phyloP scores from a whole-genome alignment of 1,140 invertebrate genomes.

The Ceratosolen solmsi region DNA sequence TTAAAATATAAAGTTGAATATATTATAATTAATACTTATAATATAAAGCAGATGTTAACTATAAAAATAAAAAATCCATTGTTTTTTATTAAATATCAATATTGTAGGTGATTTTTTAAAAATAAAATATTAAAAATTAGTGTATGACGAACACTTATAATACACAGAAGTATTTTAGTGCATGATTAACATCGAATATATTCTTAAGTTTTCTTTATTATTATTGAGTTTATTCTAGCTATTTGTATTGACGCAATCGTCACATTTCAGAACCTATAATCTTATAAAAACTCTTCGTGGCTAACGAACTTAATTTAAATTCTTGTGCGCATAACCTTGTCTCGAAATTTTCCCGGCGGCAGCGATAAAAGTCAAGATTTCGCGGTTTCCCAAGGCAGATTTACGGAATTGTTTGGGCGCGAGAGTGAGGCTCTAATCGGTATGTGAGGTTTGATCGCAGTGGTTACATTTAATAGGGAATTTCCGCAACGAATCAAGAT shows the following conservation, averaged over 20 bases:
- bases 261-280: neutral
- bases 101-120: too few relatives aligned
- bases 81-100: too few relatives aligned
- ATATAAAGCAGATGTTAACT: too few relatives aligned
- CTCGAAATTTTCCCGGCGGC: neutral
- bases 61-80: too few relatives aligned
- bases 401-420: neutral
- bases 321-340: neutral
- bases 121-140: too few relatives aligned
- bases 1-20: too few relatives aligned
- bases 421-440: constrained; percentile 8
- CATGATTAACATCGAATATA: too few relatives aligned
- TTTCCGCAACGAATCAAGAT: constrained; percentile 9
- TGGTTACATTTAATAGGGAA: neutral
- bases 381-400: constrained; percentile 5
- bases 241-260: neutral
- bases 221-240: too few relatives aligned
- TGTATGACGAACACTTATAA: too few relatives aligned
- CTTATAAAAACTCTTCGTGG: neutral
- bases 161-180: too few relatives aligned
- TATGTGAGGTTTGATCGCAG: constrained; percentile 16
- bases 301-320: neutral
- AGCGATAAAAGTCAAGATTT: constrained; percentile 35
- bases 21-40: too few relatives aligned
- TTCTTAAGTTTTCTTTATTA: too few relatives aligned